These are phyloP conservation scores for Larimichthys crocea DNA, from an alignment of 2,113 vertebrate species.

Conservation along the genomic window DNA sequence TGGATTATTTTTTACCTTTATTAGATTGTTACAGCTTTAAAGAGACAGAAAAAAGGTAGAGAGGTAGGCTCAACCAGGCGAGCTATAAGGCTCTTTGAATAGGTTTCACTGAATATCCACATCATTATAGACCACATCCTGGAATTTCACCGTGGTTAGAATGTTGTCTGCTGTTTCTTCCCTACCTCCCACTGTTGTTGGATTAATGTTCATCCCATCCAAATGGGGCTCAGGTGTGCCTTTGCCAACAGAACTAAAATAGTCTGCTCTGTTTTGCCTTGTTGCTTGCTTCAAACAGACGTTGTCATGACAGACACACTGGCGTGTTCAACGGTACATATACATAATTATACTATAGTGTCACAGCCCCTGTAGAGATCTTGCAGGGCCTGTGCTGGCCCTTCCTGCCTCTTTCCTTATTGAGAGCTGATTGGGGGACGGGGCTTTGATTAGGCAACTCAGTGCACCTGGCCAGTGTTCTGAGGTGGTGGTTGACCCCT, in stretches of 20 bases:
- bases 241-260: not conserved
- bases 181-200: not conserved
- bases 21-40: too few relatives aligned
- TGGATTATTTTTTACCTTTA: too few relatives aligned
- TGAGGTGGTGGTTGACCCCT: too few relatives aligned
- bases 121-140: not conserved
- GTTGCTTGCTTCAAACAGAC: not conserved
- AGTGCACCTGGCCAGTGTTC: too few relatives aligned
- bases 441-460: too few relatives aligned
- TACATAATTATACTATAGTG: not conserved
- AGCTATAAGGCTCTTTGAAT: too few relatives aligned
- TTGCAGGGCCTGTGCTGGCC: too few relatives aligned
- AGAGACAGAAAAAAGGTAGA: too few relatives aligned
- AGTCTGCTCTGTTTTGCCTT: not conserved
- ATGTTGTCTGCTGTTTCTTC: not conserved
- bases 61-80: too few relatives aligned
- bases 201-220: not conserved
- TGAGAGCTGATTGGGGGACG: too few relatives aligned
- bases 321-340: not conserved
- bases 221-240: not conserved
- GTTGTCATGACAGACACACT: not conserved
- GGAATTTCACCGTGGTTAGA: not conserved
- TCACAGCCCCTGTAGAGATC: too few relatives aligned
- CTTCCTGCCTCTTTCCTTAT: too few relatives aligned
- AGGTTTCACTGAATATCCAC: not conserved